These are phyloP conservation scores for Melanogrammus aeglefinus DNA, from an alignment of 2,797 vertebrate genomes.

Conservation along the genomic window DNA sequence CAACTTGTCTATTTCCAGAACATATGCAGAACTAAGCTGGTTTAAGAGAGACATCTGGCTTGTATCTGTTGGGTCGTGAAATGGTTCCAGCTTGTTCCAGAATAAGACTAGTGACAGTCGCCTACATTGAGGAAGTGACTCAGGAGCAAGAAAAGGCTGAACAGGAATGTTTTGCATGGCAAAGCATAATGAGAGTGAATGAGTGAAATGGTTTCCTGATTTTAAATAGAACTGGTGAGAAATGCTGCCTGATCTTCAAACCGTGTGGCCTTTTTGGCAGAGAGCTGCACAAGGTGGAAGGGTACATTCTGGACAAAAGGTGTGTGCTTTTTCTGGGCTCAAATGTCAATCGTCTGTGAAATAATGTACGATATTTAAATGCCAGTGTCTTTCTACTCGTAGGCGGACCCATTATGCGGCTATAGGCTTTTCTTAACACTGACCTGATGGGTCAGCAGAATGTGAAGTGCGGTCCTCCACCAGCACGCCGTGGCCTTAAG, in stretches of 20 bases:
- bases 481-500: not conserved
- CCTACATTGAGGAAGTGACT: not conserved
- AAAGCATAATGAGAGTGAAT: constrained; percentile 29
- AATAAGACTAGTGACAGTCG: not conserved
- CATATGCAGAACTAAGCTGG: not conserved
- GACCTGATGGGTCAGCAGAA: not conserved
- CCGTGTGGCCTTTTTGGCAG: constrained; percentile 96
- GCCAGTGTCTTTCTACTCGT: not conserved
- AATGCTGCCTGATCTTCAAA: constrained; percentile 91
- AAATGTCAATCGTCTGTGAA: not conserved
- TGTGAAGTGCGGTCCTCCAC: not conserved
- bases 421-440: not conserved
- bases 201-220: constrained; percentile 8
- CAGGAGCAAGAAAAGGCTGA: constrained; percentile 8
- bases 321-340: constrained; percentile 45
- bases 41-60: not conserved
- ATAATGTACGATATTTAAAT: not conserved
- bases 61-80: not conserved
- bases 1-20: not conserved
- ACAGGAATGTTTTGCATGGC: constrained; percentile 27
- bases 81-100: not conserved
- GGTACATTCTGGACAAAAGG: constrained; percentile 97
- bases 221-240: constrained; percentile 85
- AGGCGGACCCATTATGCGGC: not conserved
- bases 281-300: constrained; percentile 97